Base-by-base conservation (phyloP, 2,113 vertebrate species). In the Poecilia latipinna region DNA sequence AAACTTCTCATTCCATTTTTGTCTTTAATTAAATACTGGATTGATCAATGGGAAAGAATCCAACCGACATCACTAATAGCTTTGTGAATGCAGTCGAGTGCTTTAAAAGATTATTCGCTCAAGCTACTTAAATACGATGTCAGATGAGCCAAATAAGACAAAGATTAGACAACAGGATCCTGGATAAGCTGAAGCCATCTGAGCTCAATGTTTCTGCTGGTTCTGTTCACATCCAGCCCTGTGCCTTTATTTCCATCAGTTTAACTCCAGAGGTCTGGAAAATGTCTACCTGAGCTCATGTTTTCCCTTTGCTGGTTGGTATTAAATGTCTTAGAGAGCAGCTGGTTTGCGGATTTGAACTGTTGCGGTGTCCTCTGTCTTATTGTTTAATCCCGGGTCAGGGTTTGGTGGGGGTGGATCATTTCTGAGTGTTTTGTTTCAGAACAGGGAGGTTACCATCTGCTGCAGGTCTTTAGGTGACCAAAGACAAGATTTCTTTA, bases 21-120 rank as follows among this genome's bases (percentile, higher is more conserved):
- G 4, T 4, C 5, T 48, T 48, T 48, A 48, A 48, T 17, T 6
- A 48, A 48, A 48, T 48, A 48, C 4, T 17, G 13, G 17, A 5
- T 19, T 19, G 17, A 6, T 19, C 4, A 5, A 19, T 48, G 17
- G 44, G 17, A 48, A 48, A 19, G 1, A 48, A 19, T 17, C 44
- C 17, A 17, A 70, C 8, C 32, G 32, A 8, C 8, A 29, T 31
- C 29, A 62, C 13, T 32, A 22, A 11, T 61, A 17, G 39, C 13
- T 61, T 5, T 4, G 10, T 60, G 24, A 65, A 39, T 54, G 5
- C 35, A 65, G n/a, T 3, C 51, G 26, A 83, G 68, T 8, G 0
- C 13, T 78, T 86, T 57, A 83, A 22, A 13, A 33, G 77, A 82
- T 86, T 75, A 57, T 74, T 79, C 68, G 70, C 85, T 78, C 82